phyloP scores from a whole-genome alignment of 1,140 invertebrate genomes.

The Ceratina japonica region DNA sequence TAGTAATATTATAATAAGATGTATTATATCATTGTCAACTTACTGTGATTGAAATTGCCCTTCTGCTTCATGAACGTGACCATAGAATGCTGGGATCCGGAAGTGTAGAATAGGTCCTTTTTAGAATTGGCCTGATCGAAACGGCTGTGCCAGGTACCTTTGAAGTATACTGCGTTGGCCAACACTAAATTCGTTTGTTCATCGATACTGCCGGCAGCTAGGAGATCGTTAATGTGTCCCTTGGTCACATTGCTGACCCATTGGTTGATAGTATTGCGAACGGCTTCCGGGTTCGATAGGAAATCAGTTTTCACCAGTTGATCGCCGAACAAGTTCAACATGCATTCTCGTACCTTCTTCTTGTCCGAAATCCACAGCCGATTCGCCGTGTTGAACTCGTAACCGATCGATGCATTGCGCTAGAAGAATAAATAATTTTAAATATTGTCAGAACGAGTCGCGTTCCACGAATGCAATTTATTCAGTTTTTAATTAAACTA shows the following conservation, averaged over 20 bases:
- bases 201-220: constrained; percentile 83
- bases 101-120: constrained; percentile 87
- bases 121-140: constrained; percentile 86
- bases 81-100: constrained; percentile 84
- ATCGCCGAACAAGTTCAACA: constrained; percentile 83
- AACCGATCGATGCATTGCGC: constrained; percentile 77
- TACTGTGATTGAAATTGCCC: constrained; percentile 88
- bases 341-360: constrained; percentile 82
- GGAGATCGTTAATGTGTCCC: constrained; percentile 88
- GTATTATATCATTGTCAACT: constrained; percentile 59
- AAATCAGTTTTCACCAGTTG: constrained; percentile 86
- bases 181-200: constrained; percentile 86
- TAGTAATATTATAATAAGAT: too few relatives aligned
- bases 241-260: constrained; percentile 90
- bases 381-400: constrained; percentile 88
- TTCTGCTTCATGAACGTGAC: constrained; percentile 92
- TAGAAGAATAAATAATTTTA: constrained; percentile 28
- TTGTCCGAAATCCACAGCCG: constrained; percentile 83
- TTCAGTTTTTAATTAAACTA: too few relatives aligned
- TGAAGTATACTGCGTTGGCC: constrained; percentile 95
- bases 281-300: constrained; percentile 79
- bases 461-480: too few relatives aligned
- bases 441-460: too few relatives aligned
- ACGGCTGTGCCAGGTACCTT: constrained; percentile 89
- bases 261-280: constrained; percentile 85